Conservation (phyloP, 2,888 invertebrate species). For the Oxycera nigricornis region DNA sequence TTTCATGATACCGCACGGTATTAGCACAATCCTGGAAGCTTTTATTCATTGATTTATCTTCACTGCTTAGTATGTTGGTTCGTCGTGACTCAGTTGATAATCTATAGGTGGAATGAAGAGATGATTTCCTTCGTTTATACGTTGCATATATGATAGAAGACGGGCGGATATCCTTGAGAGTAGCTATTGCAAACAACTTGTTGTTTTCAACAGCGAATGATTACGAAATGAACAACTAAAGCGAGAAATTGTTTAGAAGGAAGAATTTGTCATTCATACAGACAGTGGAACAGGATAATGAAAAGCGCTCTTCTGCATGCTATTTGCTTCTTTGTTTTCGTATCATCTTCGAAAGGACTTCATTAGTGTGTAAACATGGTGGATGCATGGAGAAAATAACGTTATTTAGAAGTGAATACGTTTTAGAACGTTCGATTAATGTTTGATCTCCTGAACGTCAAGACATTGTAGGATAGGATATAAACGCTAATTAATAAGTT, state of each 20-base stretch:
- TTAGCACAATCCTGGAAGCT: background rate
- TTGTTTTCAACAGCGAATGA: background rate
- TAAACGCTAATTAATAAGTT: too few species aligned
- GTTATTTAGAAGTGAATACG: too few species aligned
- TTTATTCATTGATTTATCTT: background rate
- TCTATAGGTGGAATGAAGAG: background rate
- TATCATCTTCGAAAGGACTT: too few species aligned
- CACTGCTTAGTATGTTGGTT: background rate
- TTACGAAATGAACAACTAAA: constrained; percentile 15
- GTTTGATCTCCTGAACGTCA: too few species aligned
- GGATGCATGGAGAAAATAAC: too few species aligned
- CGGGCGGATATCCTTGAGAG: background rate
- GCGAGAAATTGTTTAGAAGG: constrained; percentile 3
- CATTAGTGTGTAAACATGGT: too few species aligned
- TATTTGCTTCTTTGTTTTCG: background rate
- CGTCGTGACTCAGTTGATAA: background rate
- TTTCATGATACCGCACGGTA: background rate
- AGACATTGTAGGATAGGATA: too few species aligned
- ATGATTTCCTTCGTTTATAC: background rate
- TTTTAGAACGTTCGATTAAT: too few species aligned
- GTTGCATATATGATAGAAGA: background rate
- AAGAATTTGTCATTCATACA: background rate
- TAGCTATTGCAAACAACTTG: constrained; percentile 10
- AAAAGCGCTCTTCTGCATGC: background rate
- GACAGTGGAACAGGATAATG: background rate